These are phyloP conservation scores for Margaritifera margaritifera DNA, from an alignment of 2,888 invertebrate species.

Conservation along the genomic window DNA sequence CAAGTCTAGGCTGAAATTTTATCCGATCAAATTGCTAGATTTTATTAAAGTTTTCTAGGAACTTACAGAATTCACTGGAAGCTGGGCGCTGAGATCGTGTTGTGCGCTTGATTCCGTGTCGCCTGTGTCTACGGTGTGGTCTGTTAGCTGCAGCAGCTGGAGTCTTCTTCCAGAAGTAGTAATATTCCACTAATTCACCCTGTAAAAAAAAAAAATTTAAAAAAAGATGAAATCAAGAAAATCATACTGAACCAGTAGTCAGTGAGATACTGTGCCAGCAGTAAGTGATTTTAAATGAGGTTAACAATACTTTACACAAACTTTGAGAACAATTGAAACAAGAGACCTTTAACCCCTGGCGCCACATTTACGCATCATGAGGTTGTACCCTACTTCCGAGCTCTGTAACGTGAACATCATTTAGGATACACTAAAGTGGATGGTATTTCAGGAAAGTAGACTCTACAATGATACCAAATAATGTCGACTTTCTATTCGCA, in stretches of 20 bases:
- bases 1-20: no score
- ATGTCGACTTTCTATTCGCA: no score
- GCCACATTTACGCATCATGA: no score
- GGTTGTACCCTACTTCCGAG: no score
- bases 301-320: background rate
- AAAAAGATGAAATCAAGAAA: constrained; percentile 5
- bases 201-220: constrained; percentile 66
- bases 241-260: no score
- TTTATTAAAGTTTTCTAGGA: background rate
- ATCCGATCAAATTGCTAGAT: no score
- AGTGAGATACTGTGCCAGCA: constrained; percentile 3
- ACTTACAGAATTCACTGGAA: constrained; percentile 73
- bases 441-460: no score
- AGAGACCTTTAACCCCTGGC: no score
- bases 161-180: constrained; percentile 99
- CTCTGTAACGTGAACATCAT: no score
- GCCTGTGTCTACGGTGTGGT: constrained; percentile 84
- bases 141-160: constrained; percentile 97
- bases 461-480: no score
- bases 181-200: constrained; percentile 97
- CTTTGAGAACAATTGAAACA: background rate
- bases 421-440: no score
- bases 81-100: constrained; percentile 65
- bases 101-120: constrained; percentile 57
- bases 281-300: constrained; percentile 16